Base-by-base conservation (phyloP, 2,113 vertebrate species). In the Dolichallabes microphthalmus region DNA sequence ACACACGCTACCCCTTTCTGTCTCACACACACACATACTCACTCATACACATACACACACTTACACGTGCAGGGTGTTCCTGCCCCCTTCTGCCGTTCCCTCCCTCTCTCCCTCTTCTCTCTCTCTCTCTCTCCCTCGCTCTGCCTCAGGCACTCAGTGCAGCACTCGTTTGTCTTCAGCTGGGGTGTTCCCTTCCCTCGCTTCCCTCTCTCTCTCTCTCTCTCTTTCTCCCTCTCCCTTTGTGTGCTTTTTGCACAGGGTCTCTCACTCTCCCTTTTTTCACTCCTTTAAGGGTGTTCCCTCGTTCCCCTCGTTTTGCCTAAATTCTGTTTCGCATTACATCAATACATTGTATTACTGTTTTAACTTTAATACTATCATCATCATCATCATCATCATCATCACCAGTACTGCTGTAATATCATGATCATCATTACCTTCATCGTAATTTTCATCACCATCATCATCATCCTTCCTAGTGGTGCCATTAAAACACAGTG, bases 1-100 rank as follows among this genome's bases (percentile, higher is more conserved):
- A 94, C 96, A 91, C 88, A 88, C 90, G 90, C 90, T 91, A 91
- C 91, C 89, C 89, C 93, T 93, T 92, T 93, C 92, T 91, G 93
- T 93, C 92, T 90, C 91, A 93, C 52, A 32, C 83, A 64, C 84
- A 39, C 60, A 27, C 63, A 75, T 71, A 77, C 82, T 32, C 73
- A 63, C 73, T 64, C 55, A 64, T 35, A 61, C 82, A 76, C 78
- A 73, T 45, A 10, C 19, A 35, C 69, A 75, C 55, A 19, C 73
- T 32, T 14, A 22, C 50, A 64, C 74, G 75, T 57, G 89, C 89
- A 89, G 92, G 92, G 93, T 93, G 92, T 93, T 93, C 92, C 93
- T 86, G 45, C 74, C 74, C 69, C 77, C 55, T 87, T 77, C 63
- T 50, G 39, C 64, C 63, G 50, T 61, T 57, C 77, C 91, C 61